Percentiles rank a stretch among this genome's conserved stretches.
Evolutionary conservation across 2,888 invertebrate species (phyloP).

Genomic region (Hipparchia semele): DNA sequence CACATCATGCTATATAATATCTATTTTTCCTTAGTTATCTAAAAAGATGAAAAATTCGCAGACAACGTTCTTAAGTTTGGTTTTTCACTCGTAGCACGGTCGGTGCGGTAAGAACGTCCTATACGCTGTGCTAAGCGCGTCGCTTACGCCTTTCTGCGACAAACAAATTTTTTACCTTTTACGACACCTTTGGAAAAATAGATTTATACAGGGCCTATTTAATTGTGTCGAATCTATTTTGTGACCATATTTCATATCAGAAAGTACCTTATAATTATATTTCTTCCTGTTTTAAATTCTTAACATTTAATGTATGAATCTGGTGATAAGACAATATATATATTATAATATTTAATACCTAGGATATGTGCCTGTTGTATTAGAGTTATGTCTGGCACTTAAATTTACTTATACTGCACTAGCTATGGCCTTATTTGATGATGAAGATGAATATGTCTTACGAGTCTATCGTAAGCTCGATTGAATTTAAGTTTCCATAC

Average conservation of each 20-base stretch:
- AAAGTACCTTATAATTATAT: conserved; percentile 54
- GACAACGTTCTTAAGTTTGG: no score
- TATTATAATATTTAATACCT: conserved; percentile 48
- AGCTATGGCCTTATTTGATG: conserved; percentile 73
- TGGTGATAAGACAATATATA: conserved; percentile 70
- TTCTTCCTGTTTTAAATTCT: conserved; percentile 41
- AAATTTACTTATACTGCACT: conserved; percentile 55
- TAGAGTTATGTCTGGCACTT: conserved; percentile 41
- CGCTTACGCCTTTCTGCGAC: no score
- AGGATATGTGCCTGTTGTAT: conserved; percentile 59
- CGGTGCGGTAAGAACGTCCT: no score
- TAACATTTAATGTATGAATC: conserved; percentile 46
- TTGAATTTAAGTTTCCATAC: neutral
- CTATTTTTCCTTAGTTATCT: no score
- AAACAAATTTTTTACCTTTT: no score
- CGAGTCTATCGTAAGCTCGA: neutral
- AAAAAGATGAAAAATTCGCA: no score
- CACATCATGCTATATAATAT: no score
- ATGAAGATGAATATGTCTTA: conserved; percentile 46
- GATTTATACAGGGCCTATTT: neutral
- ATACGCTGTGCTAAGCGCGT: no score
- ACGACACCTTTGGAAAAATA: no score
- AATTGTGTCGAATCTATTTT: neutral
- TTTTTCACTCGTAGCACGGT: no score
- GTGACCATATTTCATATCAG: conserved; percentile 59